These are phyloP conservation scores for Erpobdella octoculata DNA, from an alignment of 2,888 invertebrate species.

Conservation along the genomic window DNA sequence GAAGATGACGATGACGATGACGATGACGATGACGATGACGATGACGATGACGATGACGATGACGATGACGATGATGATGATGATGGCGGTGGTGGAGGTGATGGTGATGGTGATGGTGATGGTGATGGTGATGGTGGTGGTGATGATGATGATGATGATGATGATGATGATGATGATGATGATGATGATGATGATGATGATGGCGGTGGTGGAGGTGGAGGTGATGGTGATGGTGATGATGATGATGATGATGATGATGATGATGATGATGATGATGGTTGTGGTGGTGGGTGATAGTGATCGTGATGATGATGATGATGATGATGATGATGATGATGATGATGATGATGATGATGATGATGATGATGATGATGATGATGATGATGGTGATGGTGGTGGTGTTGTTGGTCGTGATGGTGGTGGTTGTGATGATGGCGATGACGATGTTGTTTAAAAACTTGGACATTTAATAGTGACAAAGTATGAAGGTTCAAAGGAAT, in stretches of 20 bases:
- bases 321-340: neutral
- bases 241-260: slow-evolving; percentile 13
- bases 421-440: neutral
- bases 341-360: neutral
- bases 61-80: too few relatives aligned
- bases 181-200: neutral
- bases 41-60: too few relatives aligned
- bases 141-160: slow-evolving; percentile 13
- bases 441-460: neutral
- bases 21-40: too few relatives aligned
- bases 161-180: slow-evolving; percentile 2
- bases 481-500: neutral
- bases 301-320: neutral
- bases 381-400: too few relatives aligned
- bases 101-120: neutral
- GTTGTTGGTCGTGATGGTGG: neutral
- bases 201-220: neutral
- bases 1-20: too few relatives aligned
- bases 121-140: neutral
- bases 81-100: too few relatives aligned
- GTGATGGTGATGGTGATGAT: neutral
- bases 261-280: neutral
- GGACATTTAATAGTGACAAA: neutral
- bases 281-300: too few relatives aligned
- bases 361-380: neutral